phyloP scores from a whole-genome alignment of 1,140 invertebrate genomes.

The Sarcophaga bullata region DNA sequence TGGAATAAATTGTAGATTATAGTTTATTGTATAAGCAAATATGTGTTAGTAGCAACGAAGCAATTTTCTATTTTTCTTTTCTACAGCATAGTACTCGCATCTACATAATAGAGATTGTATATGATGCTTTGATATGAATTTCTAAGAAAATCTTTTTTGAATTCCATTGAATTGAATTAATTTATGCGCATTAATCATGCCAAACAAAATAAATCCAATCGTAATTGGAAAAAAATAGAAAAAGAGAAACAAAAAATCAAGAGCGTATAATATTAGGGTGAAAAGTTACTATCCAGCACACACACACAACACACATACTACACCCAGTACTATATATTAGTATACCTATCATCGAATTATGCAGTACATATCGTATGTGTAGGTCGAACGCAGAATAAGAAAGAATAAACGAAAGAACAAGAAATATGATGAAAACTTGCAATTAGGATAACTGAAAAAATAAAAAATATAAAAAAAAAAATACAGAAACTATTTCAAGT shows the following conservation, averaged over 20 bases:
- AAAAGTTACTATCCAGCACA: background rate
- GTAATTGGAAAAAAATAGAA: background rate
- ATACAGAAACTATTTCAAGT: background rate
- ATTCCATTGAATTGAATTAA: constrained; percentile 39
- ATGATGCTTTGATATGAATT: background rate
- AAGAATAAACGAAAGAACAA: background rate
- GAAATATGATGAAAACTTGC: background rate
- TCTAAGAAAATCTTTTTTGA: constrained; percentile 31
- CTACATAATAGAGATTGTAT: background rate
- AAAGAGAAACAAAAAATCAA: background rate
- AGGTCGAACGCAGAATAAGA: too few species aligned
- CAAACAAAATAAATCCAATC: constrained; percentile 32
- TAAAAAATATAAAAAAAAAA: too few species aligned
- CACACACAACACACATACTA: background rate
- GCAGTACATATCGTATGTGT: too few species aligned
- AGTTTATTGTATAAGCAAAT: too few species aligned
- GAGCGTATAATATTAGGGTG: background rate
- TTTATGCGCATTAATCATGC: constrained; percentile 38
- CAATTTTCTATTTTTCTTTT: too few species aligned
- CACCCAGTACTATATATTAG: too few species aligned
- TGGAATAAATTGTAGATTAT: too few species aligned
- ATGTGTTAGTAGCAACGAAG: too few species aligned
- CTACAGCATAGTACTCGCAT: background rate
- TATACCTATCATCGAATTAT: too few species aligned
- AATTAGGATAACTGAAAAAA: background rate